Base-by-base conservation (phyloP, 2,888 invertebrate genomes). In the Eupithecia insigniata region DNA sequence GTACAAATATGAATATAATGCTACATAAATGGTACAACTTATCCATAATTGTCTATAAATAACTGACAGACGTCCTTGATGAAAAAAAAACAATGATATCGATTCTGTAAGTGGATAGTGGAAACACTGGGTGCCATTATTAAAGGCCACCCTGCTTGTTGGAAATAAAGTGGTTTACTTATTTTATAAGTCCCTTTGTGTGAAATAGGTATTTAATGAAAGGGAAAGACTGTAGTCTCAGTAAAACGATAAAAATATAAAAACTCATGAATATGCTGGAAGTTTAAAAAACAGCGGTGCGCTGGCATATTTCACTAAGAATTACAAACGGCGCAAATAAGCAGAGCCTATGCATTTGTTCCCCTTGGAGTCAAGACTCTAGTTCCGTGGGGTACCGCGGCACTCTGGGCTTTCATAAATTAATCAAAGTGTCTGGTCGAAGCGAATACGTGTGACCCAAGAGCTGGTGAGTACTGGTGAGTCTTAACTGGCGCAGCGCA, bases 1-100 rank as follows among this genome's bases (percentile, higher is more conserved):
- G 22, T 51, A 51, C 10, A 51, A 51, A 55, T 55, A 55, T 26
- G 26, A 14, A 10, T 46, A n/a, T 55, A 55, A 26, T 51, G 22
- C 12, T 26, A 55, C 26, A 22, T 26, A 55, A 55, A 55, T 14
- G 55, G 55, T 55, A 51, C 4, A 8, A 51, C 26, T 22, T 61
- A 61, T 61, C 43, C 28, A 43, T 67, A 55, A 67, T 67, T 71
- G 55, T 26, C 58, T 66, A 70, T 55, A 26, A 39, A 12, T 32
- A 22, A 26, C 26, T 61, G 46, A 66, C 55, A 72, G 58, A 12
- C 34, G 69, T 67, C 74, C 72, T 76, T 72, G 71, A 67, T 67
- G n/a, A n/a, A n/a, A 68, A 36, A 58, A 72, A 65, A 67, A 74
- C 71, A 71, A 72, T 70, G 36, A 51, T 70, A 78, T 76, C 73